A percentile compares a stretch with the other conserved stretches of the same genome.
Conservation (phyloP, 1,140 invertebrate genomes). For the Hormaphis cornu region DNA sequence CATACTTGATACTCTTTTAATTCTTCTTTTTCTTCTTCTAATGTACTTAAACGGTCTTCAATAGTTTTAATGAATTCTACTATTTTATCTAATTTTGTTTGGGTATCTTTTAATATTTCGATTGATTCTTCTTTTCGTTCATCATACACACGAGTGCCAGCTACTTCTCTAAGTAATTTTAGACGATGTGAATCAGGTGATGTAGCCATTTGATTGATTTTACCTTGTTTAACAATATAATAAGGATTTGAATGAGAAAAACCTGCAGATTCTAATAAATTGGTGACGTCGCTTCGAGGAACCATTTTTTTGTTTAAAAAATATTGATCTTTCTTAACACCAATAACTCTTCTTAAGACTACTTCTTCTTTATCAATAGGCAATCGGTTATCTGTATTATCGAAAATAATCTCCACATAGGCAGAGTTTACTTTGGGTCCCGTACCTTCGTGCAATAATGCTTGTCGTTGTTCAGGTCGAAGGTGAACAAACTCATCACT, state of each 20-base stretch:
- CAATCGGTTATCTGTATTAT: conserved; percentile 93
- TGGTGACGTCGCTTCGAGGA: conserved; percentile 93
- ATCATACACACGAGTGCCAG: conserved; percentile 93
- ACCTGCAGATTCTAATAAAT: conserved; percentile 95
- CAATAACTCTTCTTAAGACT: conserved; percentile 87
- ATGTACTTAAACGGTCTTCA: conserved; percentile 87
- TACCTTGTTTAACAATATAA: conserved; percentile 99
- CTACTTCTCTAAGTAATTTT: conserved; percentile 91
- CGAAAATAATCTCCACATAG: conserved; percentile 99
- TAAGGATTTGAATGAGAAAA: conserved; percentile 99
- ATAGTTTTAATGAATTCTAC: conserved; percentile 96
- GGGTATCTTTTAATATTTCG: conserved; percentile 88
- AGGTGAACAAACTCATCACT: conserved; percentile 98
- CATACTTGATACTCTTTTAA: conserved; percentile 98
- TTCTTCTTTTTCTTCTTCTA: conserved; percentile 99
- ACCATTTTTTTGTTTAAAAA: conserved; percentile 98
- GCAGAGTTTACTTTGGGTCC: conserved; percentile 91
- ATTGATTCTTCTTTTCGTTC: conserved; percentile 94
- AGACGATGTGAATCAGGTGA: conserved; percentile 95
- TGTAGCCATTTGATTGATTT: conserved; percentile 99
- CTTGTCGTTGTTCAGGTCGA: conserved; percentile 88
- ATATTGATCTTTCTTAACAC: conserved; percentile 98
- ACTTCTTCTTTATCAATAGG: conserved; percentile 98
- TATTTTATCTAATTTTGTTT: conserved; percentile 94
- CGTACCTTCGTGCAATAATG: conserved; percentile 93